Evolutionary conservation across 2,888 invertebrate genomes (phyloP).

Genomic region (Pandemis corylana): DNA sequence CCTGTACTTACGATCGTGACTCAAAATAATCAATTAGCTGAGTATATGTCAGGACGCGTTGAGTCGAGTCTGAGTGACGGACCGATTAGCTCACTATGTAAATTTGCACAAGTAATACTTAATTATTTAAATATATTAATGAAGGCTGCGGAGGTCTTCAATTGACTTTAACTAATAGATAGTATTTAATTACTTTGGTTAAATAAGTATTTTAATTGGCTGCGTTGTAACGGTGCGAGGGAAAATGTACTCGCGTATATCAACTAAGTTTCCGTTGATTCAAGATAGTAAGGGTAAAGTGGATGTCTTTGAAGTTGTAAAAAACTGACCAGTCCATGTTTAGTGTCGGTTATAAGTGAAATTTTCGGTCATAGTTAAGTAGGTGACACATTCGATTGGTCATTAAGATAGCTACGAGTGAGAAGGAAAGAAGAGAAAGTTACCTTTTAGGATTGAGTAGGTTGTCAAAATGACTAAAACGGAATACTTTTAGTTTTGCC

Average conservation of each 20-base stretch:
- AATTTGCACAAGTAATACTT: constrained; percentile 33
- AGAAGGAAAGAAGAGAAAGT: too few species aligned
- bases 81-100: constrained; percentile 44
- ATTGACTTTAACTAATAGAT: constrained; percentile 42
- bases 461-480: too few species aligned
- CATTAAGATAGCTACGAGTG: too few species aligned
- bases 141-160: constrained; percentile 39
- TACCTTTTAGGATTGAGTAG: too few species aligned
- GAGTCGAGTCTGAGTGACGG: constrained; percentile 52
- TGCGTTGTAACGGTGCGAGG: constrained; percentile 15
- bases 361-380: too few species aligned
- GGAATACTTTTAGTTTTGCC: too few species aligned
- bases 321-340: too few species aligned
- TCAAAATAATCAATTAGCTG: constrained; percentile 76
- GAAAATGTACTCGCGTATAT: neutral
- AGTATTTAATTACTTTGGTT: constrained; percentile 44
- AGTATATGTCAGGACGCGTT: constrained; percentile 61
- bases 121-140: constrained; percentile 42
- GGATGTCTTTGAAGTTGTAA: too few species aligned
- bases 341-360: too few species aligned
- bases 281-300: neutral
- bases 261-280: neutral
- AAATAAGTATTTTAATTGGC: constrained; percentile 40
- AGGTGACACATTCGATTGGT: too few species aligned
- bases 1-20: constrained; percentile 64